Base-by-base conservation (phyloP, 1,140 invertebrate species). In the Epicauta chinensis region DNA sequence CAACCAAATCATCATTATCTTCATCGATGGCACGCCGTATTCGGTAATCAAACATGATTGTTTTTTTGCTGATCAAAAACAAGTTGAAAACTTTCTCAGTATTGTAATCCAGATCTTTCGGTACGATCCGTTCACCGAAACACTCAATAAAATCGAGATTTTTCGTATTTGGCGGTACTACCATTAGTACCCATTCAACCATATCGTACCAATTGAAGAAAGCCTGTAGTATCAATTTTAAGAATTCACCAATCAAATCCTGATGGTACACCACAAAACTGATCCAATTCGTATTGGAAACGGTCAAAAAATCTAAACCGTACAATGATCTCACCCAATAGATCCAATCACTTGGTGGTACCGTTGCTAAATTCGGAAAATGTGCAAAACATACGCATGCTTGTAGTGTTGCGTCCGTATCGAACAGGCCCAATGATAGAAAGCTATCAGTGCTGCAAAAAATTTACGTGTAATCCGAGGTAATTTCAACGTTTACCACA, bases 1-100 rank as follows among this genome's bases (percentile, higher is more conserved):
- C 78, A 11, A 83, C 74, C 41, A 86, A 68, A 55, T 86, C 83
- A 66, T 87, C 84, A 65, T 86, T 83, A 56, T 87, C 85, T 68
- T 85, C 82, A 57, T 86, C 83, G 68, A 81, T 77, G 7, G 75
- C 77, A 14, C 69, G 61, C 30, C 79, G 69, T 39, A 79, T 72
- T 51, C 68, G 76, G 3, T 79, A 64, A 44, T 71, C 0, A 10
- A 38, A 15, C 16, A 49, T 38, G 9, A 49, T 40, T 14, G n/a
- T 14, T 15, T 40, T 39, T 31, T 39, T 39, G 2, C 17, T 15
- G 2, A 49, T 32, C 17, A 38, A 39, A 1, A 39, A 4, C 55
- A 46, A 69, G 57, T 23, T 43, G 69, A 35, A 34, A 34, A n/a
- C 69, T 60, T 36, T 64, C 53, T 29, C 69, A 68, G 16, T 70